These are phyloP conservation scores for Ceratotherium simum DNA, from an alignment of 2,113 vertebrate species.

Conservation along the genomic window DNA sequence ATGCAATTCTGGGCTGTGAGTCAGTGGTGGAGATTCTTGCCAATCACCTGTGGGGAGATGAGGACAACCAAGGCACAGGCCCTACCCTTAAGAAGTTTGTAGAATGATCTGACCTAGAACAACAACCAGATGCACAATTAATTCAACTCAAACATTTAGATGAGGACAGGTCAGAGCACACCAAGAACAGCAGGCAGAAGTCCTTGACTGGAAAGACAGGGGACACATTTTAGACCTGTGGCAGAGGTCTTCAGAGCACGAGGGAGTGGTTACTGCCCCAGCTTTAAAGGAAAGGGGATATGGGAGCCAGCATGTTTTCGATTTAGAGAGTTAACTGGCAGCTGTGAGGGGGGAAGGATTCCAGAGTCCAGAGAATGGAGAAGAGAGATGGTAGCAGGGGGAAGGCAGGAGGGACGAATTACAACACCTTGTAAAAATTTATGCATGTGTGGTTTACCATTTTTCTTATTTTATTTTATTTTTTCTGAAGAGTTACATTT, in stretches of 20 bases:
- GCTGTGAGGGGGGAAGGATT: background rate
- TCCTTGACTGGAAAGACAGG: background rate
- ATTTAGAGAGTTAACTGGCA: background rate
- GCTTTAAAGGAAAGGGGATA: background rate
- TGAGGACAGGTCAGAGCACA: background rate
- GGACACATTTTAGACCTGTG: background rate
- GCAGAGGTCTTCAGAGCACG: background rate
- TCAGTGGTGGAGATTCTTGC: background rate
- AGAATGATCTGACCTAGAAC: background rate
- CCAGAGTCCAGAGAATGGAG: background rate
- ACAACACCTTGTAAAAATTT: background rate
- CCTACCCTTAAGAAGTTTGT: background rate
- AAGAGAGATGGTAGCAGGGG: background rate
- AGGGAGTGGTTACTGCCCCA: background rate
- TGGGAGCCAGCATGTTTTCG: background rate
- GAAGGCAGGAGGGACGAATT: background rate
- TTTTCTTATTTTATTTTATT: background rate
- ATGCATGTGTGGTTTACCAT: background rate
- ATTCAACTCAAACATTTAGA: background rate
- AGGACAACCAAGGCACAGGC: background rate
- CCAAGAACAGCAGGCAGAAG: background rate
- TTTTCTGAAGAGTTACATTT: slow-evolving; percentile 8
- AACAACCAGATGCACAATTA: background rate
- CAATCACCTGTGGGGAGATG: background rate
- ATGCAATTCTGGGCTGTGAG: background rate